Conservation (phyloP, 2,888 invertebrate species). For the Metallyticus violacea region DNA sequence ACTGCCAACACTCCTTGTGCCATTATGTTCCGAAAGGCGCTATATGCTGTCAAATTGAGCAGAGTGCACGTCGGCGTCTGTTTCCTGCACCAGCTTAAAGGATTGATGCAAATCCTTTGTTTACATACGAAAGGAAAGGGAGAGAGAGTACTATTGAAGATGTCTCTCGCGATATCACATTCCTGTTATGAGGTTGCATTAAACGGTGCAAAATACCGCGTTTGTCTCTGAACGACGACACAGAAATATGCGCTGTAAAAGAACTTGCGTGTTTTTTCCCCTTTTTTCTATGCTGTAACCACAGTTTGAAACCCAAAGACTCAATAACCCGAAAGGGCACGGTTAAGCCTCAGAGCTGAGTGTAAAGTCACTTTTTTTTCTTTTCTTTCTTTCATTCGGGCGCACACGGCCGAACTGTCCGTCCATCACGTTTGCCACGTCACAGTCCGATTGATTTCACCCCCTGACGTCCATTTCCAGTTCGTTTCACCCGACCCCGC, state of each 20-base stretch:
- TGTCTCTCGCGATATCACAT: too few species aligned
- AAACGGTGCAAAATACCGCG: too few species aligned
- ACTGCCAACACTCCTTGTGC: too few species aligned
- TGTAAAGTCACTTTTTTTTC: background rate
- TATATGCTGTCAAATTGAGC: too few species aligned
- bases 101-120: too few species aligned
- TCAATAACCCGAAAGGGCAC: background rate
- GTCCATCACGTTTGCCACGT: background rate
- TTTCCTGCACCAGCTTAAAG: too few species aligned
- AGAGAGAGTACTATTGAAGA: too few species aligned
- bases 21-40: too few species aligned
- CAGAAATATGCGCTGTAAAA: background rate
- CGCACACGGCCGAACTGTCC: background rate
- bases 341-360: background rate
- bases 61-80: too few species aligned
- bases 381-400: background rate
- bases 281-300: background rate
- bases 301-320: background rate
- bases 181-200: too few species aligned
- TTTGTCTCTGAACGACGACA: too few species aligned
- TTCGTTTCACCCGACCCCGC: background rate
- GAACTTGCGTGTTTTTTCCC: background rate
- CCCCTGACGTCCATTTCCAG: slow-evolving; percentile 1
- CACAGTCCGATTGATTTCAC: slow-evolving; percentile 10
- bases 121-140: too few species aligned